Conservation (phyloP, 2,113 vertebrate genomes). For the Sardina pilchardus region DNA sequence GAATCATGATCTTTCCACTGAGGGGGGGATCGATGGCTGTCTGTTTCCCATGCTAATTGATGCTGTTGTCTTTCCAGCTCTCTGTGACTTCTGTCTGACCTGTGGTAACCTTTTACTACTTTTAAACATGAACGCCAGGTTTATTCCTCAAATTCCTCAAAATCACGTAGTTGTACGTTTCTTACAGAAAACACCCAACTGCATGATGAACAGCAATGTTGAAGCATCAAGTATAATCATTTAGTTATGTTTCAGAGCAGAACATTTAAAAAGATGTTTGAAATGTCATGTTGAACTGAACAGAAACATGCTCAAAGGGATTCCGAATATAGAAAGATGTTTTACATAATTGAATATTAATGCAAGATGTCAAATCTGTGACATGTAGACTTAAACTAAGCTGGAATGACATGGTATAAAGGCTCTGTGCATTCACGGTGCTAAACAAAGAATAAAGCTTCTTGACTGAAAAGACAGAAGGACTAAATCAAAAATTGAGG, state of each 20-base stretch:
- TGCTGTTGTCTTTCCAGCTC: slow-evolving; percentile 17
- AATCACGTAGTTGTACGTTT: not conserved
- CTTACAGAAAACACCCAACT: not conserved
- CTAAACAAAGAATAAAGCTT: not conserved
- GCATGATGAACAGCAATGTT: not conserved
- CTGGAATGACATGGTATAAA: not conserved
- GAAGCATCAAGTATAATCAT: not conserved
- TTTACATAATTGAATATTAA: not conserved
- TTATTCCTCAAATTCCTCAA: not conserved
- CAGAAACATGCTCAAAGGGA: not conserved
- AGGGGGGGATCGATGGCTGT: slow-evolving; percentile 35
- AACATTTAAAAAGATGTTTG: not conserved
- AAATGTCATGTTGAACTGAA: not conserved
- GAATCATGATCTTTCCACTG: slow-evolving; percentile 27
- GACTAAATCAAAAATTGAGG: too few species aligned
- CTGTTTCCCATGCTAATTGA: slow-evolving; percentile 27
- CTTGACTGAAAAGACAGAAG: too few species aligned
- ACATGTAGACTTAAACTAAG: too few species aligned
- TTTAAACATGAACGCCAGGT: not conserved
- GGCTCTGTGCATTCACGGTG: not conserved
- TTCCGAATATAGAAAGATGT: not conserved
- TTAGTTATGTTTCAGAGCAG: not conserved
- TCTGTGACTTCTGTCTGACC: not conserved
- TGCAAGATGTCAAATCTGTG: not conserved
- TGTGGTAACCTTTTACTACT: not conserved